Conservation (phyloP, 2,113 vertebrate species). For the Mesembrinibis cayennensis region DNA sequence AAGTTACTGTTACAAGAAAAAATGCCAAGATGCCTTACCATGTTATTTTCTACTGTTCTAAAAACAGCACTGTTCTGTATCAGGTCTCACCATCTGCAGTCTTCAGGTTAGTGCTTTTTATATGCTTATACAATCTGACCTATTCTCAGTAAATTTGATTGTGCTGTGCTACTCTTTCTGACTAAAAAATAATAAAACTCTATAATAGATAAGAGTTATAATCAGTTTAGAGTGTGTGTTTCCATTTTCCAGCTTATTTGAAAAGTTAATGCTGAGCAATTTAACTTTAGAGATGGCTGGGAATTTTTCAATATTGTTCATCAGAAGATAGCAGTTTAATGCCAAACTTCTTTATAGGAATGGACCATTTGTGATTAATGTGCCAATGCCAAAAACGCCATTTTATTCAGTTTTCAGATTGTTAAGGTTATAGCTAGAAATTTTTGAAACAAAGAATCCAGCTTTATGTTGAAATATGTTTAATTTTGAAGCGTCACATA, state of each 20-base stretch:
- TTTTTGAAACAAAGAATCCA: neutral
- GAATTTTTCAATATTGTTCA: neutral
- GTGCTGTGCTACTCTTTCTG: neutral
- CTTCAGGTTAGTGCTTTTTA: conserved; percentile 60
- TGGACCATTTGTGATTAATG: neutral
- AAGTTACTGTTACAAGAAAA: conserved; percentile 31
- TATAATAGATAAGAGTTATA: neutral
- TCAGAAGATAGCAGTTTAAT: neutral
- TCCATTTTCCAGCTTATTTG: neutral
- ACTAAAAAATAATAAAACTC: neutral
- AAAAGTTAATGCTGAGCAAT: neutral
- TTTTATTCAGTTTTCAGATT: neutral
- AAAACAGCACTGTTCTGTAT: conserved; percentile 58
- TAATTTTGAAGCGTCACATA: neutral
- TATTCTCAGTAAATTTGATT: neutral
- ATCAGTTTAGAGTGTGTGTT: neutral
- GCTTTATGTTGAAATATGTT: neutral
- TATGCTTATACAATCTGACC: neutral
- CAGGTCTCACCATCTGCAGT: conserved; percentile 56
- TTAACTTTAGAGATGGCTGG: neutral
- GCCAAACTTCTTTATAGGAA: neutral
- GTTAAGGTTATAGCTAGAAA: neutral
- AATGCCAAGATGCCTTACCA: conserved; percentile 27
- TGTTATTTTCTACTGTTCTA: conserved; percentile 29
- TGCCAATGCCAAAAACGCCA: neutral